These are phyloP conservation scores for Pseudococcus jackbeardsleyi DNA, from an alignment of 2,888 invertebrate genomes.

Conservation along the genomic window DNA sequence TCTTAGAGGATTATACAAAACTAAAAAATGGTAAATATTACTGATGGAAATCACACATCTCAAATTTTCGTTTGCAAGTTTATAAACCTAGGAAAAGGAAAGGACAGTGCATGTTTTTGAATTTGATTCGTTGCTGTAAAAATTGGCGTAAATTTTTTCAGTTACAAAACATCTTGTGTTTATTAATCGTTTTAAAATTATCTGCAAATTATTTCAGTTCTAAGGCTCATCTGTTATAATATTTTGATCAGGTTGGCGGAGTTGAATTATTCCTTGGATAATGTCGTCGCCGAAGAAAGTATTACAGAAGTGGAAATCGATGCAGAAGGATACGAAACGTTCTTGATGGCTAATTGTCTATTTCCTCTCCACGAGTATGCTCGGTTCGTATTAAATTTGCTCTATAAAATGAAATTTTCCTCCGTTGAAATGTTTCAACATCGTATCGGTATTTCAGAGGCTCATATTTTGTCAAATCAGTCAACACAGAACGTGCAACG, in stretches of 20 bases:
- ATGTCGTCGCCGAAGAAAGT: constrained; percentile 25
- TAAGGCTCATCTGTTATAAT: too few species aligned
- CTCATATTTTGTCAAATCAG: constrained; percentile 46
- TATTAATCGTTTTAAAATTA: neutral
- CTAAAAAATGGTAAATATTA: constrained; percentile 55
- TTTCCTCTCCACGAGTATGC: constrained; percentile 61
- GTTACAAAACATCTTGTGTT: neutral
- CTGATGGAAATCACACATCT: neutral
- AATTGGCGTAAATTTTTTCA: neutral
- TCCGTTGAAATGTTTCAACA: neutral
- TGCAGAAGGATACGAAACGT: constrained; percentile 55
- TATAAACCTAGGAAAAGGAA: neutral
- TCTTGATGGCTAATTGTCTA: constrained; percentile 53
- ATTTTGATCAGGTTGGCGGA: constrained; percentile 51
- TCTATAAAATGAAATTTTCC: neutral
- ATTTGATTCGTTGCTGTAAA: neutral
- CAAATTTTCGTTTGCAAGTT: neutral
- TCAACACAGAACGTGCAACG: constrained; percentile 48
- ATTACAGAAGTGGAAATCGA: constrained; percentile 59
- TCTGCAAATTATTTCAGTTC: too few species aligned
- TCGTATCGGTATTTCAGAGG: constrained; percentile 16
- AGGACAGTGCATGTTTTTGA: neutral
- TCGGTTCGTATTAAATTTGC: constrained; percentile 9
- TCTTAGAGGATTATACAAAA: constrained; percentile 43
- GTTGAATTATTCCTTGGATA: constrained; percentile 48